Percentiles rank a stretch among this genome's conserved stretches.
Conservation (phyloP, 1,140 invertebrate species). For the Heliconius himera region DNA sequence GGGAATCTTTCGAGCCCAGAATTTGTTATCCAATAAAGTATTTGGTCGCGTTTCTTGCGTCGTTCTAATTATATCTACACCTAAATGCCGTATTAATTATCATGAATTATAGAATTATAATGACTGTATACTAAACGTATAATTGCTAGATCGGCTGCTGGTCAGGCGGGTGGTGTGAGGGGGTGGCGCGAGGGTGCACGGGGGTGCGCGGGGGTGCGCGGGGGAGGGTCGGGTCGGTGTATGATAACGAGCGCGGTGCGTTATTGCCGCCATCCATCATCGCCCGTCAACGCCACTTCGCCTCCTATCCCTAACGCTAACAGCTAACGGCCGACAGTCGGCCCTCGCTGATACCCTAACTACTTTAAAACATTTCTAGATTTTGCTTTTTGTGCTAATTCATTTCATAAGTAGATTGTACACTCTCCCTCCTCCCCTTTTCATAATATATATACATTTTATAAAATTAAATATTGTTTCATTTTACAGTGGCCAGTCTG, state of each 20-base stretch:
- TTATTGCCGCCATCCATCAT: constrained; percentile 60
- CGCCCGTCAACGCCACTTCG: constrained; percentile 39
- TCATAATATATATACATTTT: neutral
- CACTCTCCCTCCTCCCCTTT: no score
- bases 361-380: constrained; percentile 4
- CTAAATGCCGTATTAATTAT: neutral
- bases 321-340: neutral
- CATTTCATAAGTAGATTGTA: neutral
- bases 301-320: constrained; percentile 8
- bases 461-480: neutral
- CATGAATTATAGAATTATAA: neutral
- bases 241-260: constrained; percentile 49
- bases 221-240: constrained; percentile 10
- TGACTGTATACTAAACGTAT: neutral
- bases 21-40: no score
- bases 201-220: neutral
- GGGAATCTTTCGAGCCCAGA: no score
- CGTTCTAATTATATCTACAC: neutral
- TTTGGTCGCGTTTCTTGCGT: no score
- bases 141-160: constrained; percentile 9
- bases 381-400: neutral
- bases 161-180: neutral
- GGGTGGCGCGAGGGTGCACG: neutral
- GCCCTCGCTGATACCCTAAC: neutral
- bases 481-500: no score